Percentiles rank a stretch among this genome's conserved stretches.
Conservation (phyloP, 2,797 vertebrate genomes). For the Octomys mimax region DNA sequence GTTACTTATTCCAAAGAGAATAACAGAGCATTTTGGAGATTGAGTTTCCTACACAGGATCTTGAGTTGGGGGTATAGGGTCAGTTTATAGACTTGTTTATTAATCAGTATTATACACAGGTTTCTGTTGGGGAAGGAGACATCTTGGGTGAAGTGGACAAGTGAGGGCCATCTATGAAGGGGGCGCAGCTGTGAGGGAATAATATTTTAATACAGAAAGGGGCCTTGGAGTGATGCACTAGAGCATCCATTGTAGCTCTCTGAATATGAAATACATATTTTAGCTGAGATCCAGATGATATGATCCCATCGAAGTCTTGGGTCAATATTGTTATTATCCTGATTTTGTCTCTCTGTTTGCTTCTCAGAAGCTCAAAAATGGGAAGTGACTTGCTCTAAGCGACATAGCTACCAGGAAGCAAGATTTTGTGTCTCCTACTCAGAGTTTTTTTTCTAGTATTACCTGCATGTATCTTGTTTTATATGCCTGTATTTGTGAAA, state of each 20-base stretch:
- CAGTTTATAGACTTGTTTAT: not conserved
- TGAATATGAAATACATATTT: not conserved
- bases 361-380: slow-evolving; percentile 17
- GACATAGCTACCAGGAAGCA: not conserved
- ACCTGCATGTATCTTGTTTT: not conserved
- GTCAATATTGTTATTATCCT: not conserved
- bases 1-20: too few species aligned
- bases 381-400: not conserved
- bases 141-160: too few species aligned
- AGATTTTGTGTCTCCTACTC: not conserved
- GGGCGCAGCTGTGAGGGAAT: not conserved
- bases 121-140: not conserved
- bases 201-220: not conserved
- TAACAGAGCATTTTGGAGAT: not conserved
- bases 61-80: not conserved
- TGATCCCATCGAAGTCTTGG: not conserved
- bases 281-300: not conserved
- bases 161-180: not conserved
- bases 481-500: not conserved
- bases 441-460: not conserved
- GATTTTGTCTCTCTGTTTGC: not conserved
- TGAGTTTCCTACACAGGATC: not conserved
- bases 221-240: not conserved
- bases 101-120: not conserved
- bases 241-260: not conserved